Percentiles rank a stretch among this genome's conserved stretches.
Evolutionary conservation across 2,888 invertebrate species (phyloP).

Genomic region (Brachynemurus nebulosus): DNA sequence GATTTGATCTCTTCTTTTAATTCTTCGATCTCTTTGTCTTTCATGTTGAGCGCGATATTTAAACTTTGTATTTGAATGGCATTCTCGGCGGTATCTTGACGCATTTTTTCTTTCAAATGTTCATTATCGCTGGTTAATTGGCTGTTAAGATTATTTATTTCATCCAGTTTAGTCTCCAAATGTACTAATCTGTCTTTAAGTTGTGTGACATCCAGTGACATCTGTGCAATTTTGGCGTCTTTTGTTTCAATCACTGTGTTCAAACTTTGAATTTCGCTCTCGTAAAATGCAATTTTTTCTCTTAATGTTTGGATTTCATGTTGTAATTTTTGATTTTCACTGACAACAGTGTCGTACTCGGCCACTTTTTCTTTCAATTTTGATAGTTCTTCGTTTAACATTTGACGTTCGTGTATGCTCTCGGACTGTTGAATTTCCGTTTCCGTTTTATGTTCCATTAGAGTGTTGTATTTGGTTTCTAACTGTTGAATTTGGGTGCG

Average conservation of each 20-base stretch:
- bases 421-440: conserved; percentile 6
- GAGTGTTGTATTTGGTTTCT: conserved; percentile 30
- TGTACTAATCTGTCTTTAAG: neutral
- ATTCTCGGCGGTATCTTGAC: conserved; percentile 18
- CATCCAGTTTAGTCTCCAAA: neutral
- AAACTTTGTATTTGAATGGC: conserved; percentile 33
- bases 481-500: conserved; percentile 36
- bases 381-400: conserved; percentile 1
- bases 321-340: conserved; percentile 5
- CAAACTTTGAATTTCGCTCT: conserved; percentile 13
- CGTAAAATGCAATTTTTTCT: conserved; percentile 13
- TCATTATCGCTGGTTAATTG: neutral
- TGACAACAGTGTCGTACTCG: neutral
- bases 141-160: neutral
- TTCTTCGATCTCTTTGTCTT: conserved; percentile 34
- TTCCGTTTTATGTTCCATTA: conserved; percentile 25
- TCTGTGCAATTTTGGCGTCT: conserved; percentile 12
- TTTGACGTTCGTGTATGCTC: conserved; percentile 1
- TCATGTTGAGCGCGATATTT: conserved; percentile 34
- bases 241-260: conserved; percentile 11
- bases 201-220: conserved; percentile 1
- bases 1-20: conserved; percentile 32
- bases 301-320: conserved; percentile 6
- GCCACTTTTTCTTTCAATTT: conserved; percentile 5
- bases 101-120: neutral